Evolutionary conservation across 2,113 vertebrate species (phyloP).

Genomic region (Diadophis punctatus): DNA sequence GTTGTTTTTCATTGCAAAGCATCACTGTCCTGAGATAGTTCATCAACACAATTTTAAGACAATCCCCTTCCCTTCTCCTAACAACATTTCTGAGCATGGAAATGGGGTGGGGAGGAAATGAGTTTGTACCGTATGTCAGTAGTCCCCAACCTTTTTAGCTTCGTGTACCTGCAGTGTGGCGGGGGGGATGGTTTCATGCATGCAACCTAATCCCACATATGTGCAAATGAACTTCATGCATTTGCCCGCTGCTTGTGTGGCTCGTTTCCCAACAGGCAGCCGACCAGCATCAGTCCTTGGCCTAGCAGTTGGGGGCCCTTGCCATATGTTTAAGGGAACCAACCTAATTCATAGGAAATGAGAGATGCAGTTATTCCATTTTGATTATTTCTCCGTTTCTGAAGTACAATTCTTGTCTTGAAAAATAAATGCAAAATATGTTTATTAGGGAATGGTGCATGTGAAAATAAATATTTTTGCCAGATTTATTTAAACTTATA

Average conservation of each 20-base stretch:
- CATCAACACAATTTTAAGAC: not conserved
- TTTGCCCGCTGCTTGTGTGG: not conserved
- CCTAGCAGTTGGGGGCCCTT: not conserved
- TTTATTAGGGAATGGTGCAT: not conserved
- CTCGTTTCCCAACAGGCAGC: not conserved
- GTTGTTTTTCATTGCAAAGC: not conserved
- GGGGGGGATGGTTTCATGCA: not conserved
- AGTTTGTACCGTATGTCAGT: not conserved
- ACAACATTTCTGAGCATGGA: not conserved
- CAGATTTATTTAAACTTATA: not conserved
- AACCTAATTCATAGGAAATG: not conserved
- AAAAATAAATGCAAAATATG: not conserved
- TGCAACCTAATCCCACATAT: fast-evolving
- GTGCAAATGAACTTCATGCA: not conserved
- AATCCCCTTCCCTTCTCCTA: not conserved
- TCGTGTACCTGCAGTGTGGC: not conserved
- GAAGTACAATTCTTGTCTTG: not conserved
- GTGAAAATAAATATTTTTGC: not conserved
- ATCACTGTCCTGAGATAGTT: not conserved
- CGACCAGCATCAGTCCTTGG: not conserved
- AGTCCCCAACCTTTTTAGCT: not conserved
- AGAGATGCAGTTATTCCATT: not conserved
- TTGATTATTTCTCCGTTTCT: not conserved
- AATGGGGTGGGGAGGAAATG: not conserved
- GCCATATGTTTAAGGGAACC: not conserved